Conservation (phyloP, 2,888 invertebrate species). For the Thereva unica region DNA sequence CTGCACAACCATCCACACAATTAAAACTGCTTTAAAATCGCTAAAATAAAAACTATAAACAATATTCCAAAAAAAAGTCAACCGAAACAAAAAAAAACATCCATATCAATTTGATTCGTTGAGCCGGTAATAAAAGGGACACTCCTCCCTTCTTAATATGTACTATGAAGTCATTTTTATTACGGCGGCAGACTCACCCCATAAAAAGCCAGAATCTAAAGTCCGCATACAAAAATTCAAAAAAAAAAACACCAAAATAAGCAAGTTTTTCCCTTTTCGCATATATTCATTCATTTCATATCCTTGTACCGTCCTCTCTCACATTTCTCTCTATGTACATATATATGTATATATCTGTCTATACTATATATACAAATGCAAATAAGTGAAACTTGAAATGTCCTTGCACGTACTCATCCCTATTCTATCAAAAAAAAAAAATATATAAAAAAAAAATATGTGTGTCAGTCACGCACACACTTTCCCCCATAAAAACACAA, state of each 20-base stretch:
- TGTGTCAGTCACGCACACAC: conserved; percentile 37
- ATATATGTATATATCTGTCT: not conserved
- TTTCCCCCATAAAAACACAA: conserved; percentile 9
- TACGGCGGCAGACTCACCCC: conserved; percentile 35
- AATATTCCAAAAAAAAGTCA: conserved; percentile 1
- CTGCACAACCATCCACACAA: too few species aligned
- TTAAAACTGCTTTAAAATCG: not conserved
- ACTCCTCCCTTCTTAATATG: conserved; percentile 20
- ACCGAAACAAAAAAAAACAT: conserved; percentile 17
- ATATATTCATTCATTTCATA: too few species aligned
- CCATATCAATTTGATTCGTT: conserved; percentile 26
- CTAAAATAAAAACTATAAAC: not conserved
- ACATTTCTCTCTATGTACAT: not conserved
- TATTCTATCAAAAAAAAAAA: conserved; percentile 7
- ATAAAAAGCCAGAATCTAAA: conserved; percentile 2
- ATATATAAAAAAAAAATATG: conserved; percentile 26
- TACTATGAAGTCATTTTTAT: conserved; percentile 16
- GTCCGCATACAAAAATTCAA: not conserved
- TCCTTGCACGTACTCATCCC: conserved; percentile 35
- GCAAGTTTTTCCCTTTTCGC: too few species aligned
- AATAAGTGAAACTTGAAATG: conserved; percentile 38
- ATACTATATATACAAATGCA: conserved; percentile 31
- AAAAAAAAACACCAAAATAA: too few species aligned
- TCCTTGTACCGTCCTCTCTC: not conserved
- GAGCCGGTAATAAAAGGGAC: conserved; percentile 20